phyloP scores from a whole-genome alignment of 2,797 vertebrate genomes.

The Channa striata region DNA sequence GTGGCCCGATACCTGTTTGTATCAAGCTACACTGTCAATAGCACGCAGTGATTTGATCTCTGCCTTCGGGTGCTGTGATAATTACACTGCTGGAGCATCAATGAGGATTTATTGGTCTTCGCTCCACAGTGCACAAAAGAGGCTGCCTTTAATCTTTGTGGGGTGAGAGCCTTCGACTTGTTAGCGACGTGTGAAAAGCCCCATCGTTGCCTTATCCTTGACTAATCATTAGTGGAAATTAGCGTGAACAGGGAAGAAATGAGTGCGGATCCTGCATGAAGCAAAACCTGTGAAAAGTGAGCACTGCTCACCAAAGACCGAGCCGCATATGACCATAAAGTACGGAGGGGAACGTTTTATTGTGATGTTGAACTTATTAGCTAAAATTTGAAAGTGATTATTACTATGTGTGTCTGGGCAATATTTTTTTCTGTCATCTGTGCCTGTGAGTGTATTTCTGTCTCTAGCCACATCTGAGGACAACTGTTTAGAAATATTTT shows the following conservation, averaged over 20 bases:
- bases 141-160: constrained; percentile 76
- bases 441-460: background rate
- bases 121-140: constrained; percentile 75
- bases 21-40: constrained; percentile 77
- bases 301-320: constrained; percentile 9
- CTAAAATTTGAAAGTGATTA: constrained; percentile 19
- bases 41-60: constrained; percentile 77
- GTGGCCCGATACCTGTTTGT: constrained; percentile 74
- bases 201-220: constrained; percentile 65
- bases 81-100: constrained; percentile 78
- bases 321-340: constrained; percentile 11
- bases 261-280: constrained; percentile 10
- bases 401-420: background rate
- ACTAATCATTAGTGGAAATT: constrained; percentile 76
- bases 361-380: constrained; percentile 26
- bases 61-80: constrained; percentile 78
- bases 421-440: background rate
- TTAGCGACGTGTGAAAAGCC: constrained; percentile 64
- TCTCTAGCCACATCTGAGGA: background rate
- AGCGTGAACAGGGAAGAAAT: constrained; percentile 30
- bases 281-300: constrained; percentile 12
- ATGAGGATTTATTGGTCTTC: constrained; percentile 79
- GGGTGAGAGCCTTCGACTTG: constrained; percentile 76
- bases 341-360: constrained; percentile 15
- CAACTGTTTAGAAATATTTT: background rate